These are phyloP conservation scores for Sceloporus tristichus DNA, from an alignment of 2,113 vertebrate genomes.

Conservation along the genomic window DNA sequence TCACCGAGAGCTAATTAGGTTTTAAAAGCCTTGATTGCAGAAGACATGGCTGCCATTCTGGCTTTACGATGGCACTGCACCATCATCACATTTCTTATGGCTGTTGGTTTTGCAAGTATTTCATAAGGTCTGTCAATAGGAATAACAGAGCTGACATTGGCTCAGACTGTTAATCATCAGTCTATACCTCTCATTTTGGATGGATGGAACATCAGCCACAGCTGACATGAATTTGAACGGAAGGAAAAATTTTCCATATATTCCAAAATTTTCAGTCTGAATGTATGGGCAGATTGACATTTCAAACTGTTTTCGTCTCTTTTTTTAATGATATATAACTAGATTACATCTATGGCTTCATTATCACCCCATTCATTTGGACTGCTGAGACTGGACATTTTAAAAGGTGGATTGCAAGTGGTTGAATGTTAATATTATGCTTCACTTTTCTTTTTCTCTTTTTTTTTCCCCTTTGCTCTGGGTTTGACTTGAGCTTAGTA, in stretches of 20 bases:
- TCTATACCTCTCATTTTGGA: conserved; percentile 42
- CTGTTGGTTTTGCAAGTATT: conserved; percentile 75
- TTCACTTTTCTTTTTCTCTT: no score
- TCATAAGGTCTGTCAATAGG: conserved; percentile 75
- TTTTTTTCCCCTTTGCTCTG: no score
- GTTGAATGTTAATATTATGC: no score
- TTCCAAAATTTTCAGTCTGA: background rate
- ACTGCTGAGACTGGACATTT: no score
- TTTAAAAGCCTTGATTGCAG: conserved; percentile 76
- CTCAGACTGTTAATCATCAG: conserved; percentile 69
- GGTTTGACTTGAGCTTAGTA: no score
- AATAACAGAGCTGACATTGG: conserved; percentile 68
- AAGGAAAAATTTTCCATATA: background rate
- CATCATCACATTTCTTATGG: conserved; percentile 55
- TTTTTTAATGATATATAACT: no score
- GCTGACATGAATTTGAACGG: background rate
- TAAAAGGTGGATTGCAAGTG: no score
- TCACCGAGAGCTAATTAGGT: conserved; percentile 76
- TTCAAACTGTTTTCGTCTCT: no score
- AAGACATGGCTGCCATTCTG: conserved; percentile 53
- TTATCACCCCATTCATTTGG: no score
- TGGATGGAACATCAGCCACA: conserved; percentile 3
- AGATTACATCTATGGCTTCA: no score
- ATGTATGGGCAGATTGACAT: background rate
- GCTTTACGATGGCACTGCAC: conserved; percentile 65